Conservation (phyloP, 1,140 invertebrate genomes). For the Episyrphus balteatus region DNA sequence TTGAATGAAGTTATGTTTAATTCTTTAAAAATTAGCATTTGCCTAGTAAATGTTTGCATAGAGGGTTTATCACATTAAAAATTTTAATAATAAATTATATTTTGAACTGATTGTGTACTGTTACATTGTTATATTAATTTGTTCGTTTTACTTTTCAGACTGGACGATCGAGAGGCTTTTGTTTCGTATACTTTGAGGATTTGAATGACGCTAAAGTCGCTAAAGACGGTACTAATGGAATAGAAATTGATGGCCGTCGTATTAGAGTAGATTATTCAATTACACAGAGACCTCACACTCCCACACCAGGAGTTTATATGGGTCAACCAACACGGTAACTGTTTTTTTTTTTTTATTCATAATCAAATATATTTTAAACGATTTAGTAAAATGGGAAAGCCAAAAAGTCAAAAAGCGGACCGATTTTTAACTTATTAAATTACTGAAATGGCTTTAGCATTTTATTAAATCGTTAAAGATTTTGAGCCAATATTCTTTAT, state of each 20-base stretch:
- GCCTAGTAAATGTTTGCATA: too few species aligned
- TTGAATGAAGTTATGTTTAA: too few species aligned
- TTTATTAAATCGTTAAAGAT: too few species aligned
- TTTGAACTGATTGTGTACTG: too few species aligned
- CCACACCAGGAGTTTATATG: conserved; percentile 96
- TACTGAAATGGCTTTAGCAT: too few species aligned
- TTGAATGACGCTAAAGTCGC: conserved; percentile 85
- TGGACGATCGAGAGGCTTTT: conserved; percentile 87
- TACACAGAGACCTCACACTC: conserved; percentile 92
- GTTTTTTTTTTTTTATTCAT: neutral
- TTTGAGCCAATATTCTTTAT: too few species aligned
- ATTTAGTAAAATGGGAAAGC: neutral
- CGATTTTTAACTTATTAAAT: neutral
- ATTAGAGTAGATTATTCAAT: conserved; percentile 96
- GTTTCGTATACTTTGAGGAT: conserved; percentile 90
- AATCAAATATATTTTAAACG: too few species aligned
- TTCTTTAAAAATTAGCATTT: too few species aligned
- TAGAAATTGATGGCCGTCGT: conserved; percentile 85
- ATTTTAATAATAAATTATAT: too few species aligned
- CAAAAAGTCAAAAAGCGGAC: neutral
- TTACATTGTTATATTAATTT: too few species aligned
- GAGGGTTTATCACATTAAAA: too few species aligned
- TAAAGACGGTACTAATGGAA: conserved; percentile 85
- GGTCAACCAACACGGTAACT: conserved; percentile 66
- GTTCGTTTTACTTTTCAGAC: conserved; percentile 46